Conservation (phyloP, 1,140 invertebrate genomes). For the Trypoxylus dichotomus region DNA sequence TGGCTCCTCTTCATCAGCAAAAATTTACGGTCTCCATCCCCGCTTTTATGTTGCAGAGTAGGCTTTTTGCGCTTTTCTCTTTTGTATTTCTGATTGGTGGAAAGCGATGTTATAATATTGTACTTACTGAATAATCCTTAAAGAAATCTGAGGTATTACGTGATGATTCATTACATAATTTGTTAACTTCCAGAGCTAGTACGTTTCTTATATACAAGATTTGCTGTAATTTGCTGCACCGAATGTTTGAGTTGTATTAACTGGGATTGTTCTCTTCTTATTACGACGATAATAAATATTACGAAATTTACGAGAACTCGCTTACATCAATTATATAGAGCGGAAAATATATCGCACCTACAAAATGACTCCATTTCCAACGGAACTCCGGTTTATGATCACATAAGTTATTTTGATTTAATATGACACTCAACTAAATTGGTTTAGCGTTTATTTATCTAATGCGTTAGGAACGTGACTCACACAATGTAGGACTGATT, state of each 20-base stretch:
- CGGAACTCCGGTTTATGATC: not conserved
- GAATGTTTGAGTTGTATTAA: too few relatives aligned
- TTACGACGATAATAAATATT: not conserved
- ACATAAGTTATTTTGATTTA: constrained; percentile 25
- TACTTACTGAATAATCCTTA: too few relatives aligned
- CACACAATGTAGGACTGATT: too few relatives aligned
- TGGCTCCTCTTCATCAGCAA: constrained; percentile 28
- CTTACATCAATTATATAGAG: constrained; percentile 17
- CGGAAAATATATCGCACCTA: not conserved
- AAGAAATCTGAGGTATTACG: too few relatives aligned
- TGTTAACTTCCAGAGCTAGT: too few relatives aligned
- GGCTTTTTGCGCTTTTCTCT: constrained; percentile 15
- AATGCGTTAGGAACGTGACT: not conserved
- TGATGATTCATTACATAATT: too few relatives aligned
- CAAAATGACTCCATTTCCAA: constrained; percentile 7
- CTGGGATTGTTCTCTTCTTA: too few relatives aligned
- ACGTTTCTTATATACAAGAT: too few relatives aligned
- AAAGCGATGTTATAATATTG: not conserved
- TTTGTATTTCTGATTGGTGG: not conserved
- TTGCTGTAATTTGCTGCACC: too few relatives aligned
- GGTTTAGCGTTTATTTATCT: not conserved
- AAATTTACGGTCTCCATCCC: constrained; percentile 14
- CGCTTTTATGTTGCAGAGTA: constrained; percentile 20
- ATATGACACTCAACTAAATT: constrained; percentile 11
- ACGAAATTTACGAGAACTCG: not conserved